phyloP scores from a whole-genome alignment of 1,140 invertebrate species.

The Orchesella cincta region DNA sequence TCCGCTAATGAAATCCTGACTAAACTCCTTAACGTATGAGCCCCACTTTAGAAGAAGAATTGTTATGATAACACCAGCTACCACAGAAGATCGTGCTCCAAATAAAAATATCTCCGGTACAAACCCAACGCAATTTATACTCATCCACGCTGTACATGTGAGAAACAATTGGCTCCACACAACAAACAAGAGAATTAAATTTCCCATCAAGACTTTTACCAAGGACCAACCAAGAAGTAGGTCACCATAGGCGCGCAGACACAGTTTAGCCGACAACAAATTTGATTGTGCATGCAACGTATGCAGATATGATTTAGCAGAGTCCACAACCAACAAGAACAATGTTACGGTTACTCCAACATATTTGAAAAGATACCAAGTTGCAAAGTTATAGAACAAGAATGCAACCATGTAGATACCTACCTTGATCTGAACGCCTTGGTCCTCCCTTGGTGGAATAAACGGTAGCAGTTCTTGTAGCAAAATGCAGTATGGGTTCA shows the following conservation, averaged over 20 bases:
- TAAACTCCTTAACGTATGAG: not conserved
- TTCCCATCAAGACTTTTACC: not conserved
- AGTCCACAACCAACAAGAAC: not conserved
- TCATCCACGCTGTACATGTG: not conserved
- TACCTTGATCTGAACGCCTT: no score
- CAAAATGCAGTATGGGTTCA: not conserved
- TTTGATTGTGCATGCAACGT: not conserved
- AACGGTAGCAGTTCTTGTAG: not conserved
- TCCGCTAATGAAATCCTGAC: not conserved
- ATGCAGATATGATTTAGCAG: not conserved
- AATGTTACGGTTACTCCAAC: no score
- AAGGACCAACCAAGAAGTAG: no score
- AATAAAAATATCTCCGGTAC: not conserved
- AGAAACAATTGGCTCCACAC: not conserved
- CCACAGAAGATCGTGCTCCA: not conserved
- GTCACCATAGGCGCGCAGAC: no score
- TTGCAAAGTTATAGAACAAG: not conserved
- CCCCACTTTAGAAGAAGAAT: not conserved
- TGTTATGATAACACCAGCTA: not conserved
- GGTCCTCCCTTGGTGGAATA: not conserved
- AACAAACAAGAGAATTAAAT: not conserved
- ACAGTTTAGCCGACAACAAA: not conserved
- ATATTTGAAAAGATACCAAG: no score
- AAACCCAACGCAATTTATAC: not conserved
- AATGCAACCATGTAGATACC: not conserved